These are phyloP conservation scores for Pollachius pollachius DNA, from an alignment of 2,113 vertebrate species.

Conservation along the genomic window DNA sequence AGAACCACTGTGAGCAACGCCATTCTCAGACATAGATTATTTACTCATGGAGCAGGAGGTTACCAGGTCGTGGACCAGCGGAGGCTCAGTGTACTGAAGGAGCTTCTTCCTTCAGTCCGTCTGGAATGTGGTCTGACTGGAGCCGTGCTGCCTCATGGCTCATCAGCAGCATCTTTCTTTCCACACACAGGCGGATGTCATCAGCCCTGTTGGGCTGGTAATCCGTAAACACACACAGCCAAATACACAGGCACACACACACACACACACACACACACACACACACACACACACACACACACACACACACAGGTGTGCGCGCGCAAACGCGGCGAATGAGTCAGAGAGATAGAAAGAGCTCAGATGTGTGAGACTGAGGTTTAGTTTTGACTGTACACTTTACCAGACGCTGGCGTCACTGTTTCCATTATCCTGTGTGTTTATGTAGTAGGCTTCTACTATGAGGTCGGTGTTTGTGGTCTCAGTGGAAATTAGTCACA, in stretches of 20 bases:
- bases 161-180: neutral
- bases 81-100: neutral
- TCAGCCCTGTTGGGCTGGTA: neutral
- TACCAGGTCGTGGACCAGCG: neutral
- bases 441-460: neutral
- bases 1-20: too few species aligned
- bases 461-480: neutral
- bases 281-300: too few species aligned
- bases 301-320: neutral
- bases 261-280: too few species aligned
- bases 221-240: neutral
- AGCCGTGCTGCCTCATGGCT: neutral
- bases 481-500: neutral
- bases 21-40: too few species aligned
- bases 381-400: neutral
- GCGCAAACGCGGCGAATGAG: neutral
- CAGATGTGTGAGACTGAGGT: neutral
- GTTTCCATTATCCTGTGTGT: neutral
- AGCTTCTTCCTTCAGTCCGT: neutral
- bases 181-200: neutral
- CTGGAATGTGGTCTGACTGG: neutral
- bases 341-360: neutral
- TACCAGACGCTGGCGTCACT: neutral
- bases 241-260: too few species aligned
- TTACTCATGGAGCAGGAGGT: neutral